Evolutionary conservation across 2,797 vertebrate genomes (phyloP), one percentile per base, ranked within the genome.

Genomic region (Mus minutoides): DNA sequence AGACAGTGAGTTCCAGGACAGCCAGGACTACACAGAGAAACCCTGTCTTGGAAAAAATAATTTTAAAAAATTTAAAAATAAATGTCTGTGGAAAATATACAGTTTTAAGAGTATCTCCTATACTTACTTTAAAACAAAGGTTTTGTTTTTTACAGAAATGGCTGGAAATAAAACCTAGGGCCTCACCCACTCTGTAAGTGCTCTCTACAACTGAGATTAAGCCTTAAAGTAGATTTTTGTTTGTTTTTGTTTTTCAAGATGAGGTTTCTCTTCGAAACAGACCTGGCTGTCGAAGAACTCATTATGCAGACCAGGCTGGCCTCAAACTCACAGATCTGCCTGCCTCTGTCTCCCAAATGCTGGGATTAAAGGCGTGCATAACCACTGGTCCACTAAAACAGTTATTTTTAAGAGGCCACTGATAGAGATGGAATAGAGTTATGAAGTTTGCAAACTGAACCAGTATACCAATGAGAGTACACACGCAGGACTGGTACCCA

Each of bases 21-120:
- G 73, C 73, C 73, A 76, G 24, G 40, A 8, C 73, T 76, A 76
- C 40, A 76, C 40, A 46, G 73, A 76, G 24, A 76, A 29, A 46
- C 24, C 40, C 11, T 5, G 10, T 3, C 37, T 75, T 19, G 6
- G 9, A n/a, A 71, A 69, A 69, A 69, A 69, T 67, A 17, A 71
- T 71, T 37, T 73, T 3, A 11, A 73, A 73, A 73, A 40, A 10
- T 26, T 31, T 14, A 64, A 31, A 31, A 64, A 31, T 6, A 43
- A 46, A 46, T 46, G 2, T 29, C 71, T 64, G 43, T 95, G 92
- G 75, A 94, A 94, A 92, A 94, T n/a, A 8, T 85, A 67, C 49
- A 34, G 37, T 85, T 46, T 54, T 60, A 83, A 91, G 60, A 95
- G 94, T 83, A 77, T 21, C 87, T 94, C 93, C 90, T 92, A 73